Base-by-base conservation (phyloP, 2,888 invertebrate genomes). In the Chironomus riparius region DNA sequence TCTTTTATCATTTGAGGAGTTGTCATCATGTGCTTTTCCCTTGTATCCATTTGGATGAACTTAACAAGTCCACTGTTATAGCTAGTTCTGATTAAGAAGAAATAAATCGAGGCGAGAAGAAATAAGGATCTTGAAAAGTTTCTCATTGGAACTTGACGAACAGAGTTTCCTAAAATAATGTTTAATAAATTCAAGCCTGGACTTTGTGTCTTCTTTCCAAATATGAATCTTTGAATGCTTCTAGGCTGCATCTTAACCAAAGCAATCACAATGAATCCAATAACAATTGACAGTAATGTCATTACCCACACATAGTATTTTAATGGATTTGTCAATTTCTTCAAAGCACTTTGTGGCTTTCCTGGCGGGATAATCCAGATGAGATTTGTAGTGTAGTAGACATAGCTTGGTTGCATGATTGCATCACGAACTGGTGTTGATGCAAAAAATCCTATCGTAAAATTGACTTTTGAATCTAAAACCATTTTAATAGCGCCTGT, bases 401-500 rank as follows among this genome's bases (percentile, higher is more conserved):
- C 50, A 65, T 21, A 3, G 5, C 74, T 68, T 15, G 73, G 22
- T 2, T 22, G 22, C 61, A 73, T 68, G 13, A 38, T 21, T 12
- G 38, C 24, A 6, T 68, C 18, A 7, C 69, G 48, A 13, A 1
- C 0, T 6, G 47, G n/a, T n/a, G 3, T 56, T 2, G 47, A 56
- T 15, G 65, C 24, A 13, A 61, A 61, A 56, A 74, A 68, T 4
- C 61, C 65, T 0, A 77, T 3, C 24, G 77, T 77, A 6, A 78
- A 15, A 73, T 78, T 78, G 3, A 76, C 77, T 47, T 61, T 10
- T 2, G 61, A 62, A 12, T 73, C 22, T 13, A 22, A 47, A 48
- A 78, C 69, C 76, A 77, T 73, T 61, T 70, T 65, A 0, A 77
- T 62, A n/a, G 77, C 76, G 15, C 78, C 78, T 47, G 77, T 78